Evolutionary conservation across 1,140 invertebrate species (phyloP).

Genomic region (Drepana arcuata): DNA sequence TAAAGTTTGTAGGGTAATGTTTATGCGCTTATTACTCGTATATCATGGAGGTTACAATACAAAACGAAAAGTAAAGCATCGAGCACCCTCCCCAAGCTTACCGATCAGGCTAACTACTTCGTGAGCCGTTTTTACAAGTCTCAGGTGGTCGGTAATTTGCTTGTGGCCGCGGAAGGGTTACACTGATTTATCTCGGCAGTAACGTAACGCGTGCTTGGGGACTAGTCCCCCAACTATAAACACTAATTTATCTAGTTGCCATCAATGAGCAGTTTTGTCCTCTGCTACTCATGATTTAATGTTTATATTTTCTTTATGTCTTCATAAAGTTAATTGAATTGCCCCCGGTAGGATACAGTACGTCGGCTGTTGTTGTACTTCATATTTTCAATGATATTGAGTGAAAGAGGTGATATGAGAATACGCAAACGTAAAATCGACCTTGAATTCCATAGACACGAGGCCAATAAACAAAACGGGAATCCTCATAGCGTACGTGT

Average conservation of each 20-base stretch:
- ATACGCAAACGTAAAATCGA: too few species aligned
- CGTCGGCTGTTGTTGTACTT: too few species aligned
- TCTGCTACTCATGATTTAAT: conserved; percentile 8
- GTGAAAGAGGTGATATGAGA: conserved; percentile 4
- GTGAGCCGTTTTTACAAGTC: conserved; percentile 57
- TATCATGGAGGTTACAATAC: too few species aligned
- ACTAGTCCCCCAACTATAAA: conserved; percentile 39
- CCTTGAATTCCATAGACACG: conserved; percentile 35
- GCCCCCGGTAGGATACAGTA: conserved; percentile 3
- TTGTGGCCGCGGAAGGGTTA: conserved; percentile 55
- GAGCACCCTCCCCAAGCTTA: too few species aligned
- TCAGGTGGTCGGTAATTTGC: conserved; percentile 66
- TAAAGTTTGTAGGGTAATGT: too few species aligned
- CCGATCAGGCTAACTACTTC: conserved; percentile 46
- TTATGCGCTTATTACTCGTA: too few species aligned
- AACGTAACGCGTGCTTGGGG: conserved; percentile 48
- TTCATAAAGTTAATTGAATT: too few species aligned
- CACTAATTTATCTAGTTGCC: conserved; percentile 37
- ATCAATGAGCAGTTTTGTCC: conserved; percentile 20
- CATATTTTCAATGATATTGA: conserved; percentile 5
- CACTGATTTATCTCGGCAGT: conserved; percentile 49
- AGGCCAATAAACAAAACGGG: conserved; percentile 35
- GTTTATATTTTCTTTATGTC: conserved; percentile 9
- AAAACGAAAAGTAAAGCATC: too few species aligned
- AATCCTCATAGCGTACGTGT: conserved; percentile 41